Evolutionary conservation across 2,888 invertebrate species (phyloP).

Genomic region (Siphonodentalium dalli): DNA sequence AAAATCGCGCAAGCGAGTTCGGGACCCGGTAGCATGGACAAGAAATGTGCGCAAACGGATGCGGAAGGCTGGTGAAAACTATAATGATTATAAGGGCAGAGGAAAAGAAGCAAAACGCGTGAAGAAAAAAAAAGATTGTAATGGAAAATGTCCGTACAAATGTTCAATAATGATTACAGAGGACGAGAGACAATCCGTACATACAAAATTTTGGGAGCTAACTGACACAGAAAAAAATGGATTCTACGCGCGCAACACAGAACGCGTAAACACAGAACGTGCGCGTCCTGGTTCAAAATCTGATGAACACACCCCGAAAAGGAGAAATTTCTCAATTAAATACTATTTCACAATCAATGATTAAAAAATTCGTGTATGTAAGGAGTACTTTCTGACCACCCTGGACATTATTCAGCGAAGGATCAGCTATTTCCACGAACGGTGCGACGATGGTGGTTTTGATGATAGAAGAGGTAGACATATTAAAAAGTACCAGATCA

Average conservation of each 20-base stretch:
- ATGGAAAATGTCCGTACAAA: slow-evolving; percentile 19
- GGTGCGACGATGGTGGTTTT: not conserved
- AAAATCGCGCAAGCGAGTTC: slow-evolving; percentile 13
- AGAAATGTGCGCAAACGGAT: slow-evolving; percentile 12
- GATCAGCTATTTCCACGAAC: slow-evolving; percentile 12
- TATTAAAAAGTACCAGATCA: slow-evolving; percentile 8
- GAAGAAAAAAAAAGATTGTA: slow-evolving; percentile 11
- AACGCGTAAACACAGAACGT: slow-evolving; percentile 10
- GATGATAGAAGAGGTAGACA: slow-evolving; percentile 12
- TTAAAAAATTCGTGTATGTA: slow-evolving; percentile 17
- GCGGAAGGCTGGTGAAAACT: slow-evolving; percentile 9
- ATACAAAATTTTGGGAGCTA: slow-evolving; percentile 20
- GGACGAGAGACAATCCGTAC: slow-evolving; percentile 8
- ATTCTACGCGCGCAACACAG: slow-evolving; percentile 19
- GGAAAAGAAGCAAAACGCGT: slow-evolving; percentile 7
- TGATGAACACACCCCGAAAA: no score
- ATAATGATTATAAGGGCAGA: slow-evolving; percentile 1
- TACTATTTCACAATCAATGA: slow-evolving; percentile 7
- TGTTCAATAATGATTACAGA: slow-evolving; percentile 7
- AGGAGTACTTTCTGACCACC: slow-evolving; percentile 21
- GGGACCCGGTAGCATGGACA: slow-evolving; percentile 9
- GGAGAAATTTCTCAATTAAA: slow-evolving; percentile 7
- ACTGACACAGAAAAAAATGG: slow-evolving; percentile 18
- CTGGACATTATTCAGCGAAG: slow-evolving; percentile 19
- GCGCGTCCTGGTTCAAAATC: slow-evolving; percentile 4